phyloP scores from a whole-genome alignment of 35 echinoderm and acorn worm genomes.

The Amphiura filiformis region DNA sequence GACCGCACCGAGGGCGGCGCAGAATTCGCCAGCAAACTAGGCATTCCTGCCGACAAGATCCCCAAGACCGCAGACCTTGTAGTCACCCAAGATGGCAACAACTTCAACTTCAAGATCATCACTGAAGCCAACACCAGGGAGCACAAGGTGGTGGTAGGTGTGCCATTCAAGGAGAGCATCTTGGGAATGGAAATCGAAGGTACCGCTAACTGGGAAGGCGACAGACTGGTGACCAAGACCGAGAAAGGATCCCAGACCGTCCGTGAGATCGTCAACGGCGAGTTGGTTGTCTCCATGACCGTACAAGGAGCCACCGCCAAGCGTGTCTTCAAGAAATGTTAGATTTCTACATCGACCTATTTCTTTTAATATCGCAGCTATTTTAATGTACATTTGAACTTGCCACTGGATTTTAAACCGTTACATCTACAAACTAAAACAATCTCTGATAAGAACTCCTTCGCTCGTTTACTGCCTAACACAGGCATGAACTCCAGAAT shows the following conservation, averaged over 20 bases:
- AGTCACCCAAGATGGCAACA: neutral
- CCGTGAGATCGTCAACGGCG: slow-evolving; percentile 29
- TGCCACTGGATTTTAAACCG: too few species aligned
- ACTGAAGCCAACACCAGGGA: neutral
- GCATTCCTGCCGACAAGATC: neutral
- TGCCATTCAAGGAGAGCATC: neutral
- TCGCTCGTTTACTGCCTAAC: too few species aligned
- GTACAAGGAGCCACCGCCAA: slow-evolving; percentile 17
- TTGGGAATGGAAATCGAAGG: slow-evolving; percentile 33
- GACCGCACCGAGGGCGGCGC: neutral
- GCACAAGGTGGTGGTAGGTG: neutral
- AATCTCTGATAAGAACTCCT: too few species aligned
- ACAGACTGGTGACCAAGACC: slow-evolving; percentile 27
- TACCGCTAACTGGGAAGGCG: slow-evolving; percentile 44
- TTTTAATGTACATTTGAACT: too few species aligned
- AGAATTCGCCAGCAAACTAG: neutral
- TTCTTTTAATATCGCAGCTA: too few species aligned
- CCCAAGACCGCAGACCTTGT: neutral
- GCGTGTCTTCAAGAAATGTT: neutral
- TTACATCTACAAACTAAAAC: too few species aligned
- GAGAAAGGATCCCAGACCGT: slow-evolving; percentile 33
- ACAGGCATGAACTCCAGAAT: too few species aligned
- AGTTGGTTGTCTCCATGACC: slow-evolving; percentile 44
- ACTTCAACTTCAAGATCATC: neutral
- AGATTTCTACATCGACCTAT: too few species aligned